Evolutionary conservation across 2,113 vertebrate genomes (phyloP).

Genomic region (Halcyon malimbica): DNA sequence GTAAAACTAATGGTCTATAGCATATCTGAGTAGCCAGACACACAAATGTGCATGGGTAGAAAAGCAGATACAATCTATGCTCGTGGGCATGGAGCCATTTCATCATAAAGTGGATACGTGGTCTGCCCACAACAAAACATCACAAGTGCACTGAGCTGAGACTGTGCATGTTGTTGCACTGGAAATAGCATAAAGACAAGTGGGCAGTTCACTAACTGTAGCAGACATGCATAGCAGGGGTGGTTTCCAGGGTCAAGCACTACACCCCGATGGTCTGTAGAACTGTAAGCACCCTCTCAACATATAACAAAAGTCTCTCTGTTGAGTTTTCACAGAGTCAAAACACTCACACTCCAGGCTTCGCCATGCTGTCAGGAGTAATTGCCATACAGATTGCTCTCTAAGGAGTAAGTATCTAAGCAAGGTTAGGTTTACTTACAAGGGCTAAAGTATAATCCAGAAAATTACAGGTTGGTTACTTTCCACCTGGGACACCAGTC

Average conservation of each 20-base stretch:
- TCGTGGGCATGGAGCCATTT: background rate
- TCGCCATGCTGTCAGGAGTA: background rate
- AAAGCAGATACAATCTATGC: background rate
- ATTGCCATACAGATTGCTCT: background rate
- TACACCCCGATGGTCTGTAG: background rate
- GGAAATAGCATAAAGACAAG: background rate
- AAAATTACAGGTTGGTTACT: background rate
- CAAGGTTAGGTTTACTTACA: background rate
- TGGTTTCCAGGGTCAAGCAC: background rate
- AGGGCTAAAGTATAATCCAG: background rate
- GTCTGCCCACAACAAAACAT: background rate
- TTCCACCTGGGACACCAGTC: background rate
- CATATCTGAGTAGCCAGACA: background rate
- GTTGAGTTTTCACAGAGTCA: background rate
- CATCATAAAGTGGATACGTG: background rate
- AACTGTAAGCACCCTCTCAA: background rate
- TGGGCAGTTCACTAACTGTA: background rate
- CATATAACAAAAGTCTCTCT: accelerated
- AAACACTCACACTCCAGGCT: background rate
- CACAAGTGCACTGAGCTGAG: background rate
- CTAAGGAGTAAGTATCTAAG: background rate
- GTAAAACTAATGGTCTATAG: background rate
- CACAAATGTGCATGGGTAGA: accelerated
- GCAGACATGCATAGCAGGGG: background rate
- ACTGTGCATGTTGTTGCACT: background rate